A percentile compares a stretch with the other conserved stretches of the same genome.
Conservation (phyloP, 2,113 vertebrate genomes). For the Ornithorhynchus anatinus region DNA sequence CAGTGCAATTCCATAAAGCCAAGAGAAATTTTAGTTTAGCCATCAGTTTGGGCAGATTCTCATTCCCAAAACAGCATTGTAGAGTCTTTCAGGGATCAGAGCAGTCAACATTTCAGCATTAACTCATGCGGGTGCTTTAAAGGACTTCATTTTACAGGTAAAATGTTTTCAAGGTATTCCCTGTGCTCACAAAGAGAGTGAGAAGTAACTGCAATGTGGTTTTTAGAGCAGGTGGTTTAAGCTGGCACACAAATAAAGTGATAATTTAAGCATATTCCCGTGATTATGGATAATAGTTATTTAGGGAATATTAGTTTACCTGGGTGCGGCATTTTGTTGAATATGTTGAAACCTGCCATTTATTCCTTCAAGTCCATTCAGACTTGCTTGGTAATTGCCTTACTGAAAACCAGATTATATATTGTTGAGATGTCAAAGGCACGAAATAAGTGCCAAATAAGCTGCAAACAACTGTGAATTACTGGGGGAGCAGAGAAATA, state of each 20-base stretch:
- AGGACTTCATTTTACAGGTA: background rate
- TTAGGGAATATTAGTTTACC: slow-evolving; percentile 62
- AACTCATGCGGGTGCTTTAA: background rate
- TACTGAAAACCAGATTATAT: slow-evolving; percentile 71
- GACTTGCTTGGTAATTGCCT: slow-evolving; percentile 65
- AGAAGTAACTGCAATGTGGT: slow-evolving; percentile 34
- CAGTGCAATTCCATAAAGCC: background rate
- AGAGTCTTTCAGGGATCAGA: too few species aligned
- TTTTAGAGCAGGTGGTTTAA: slow-evolving; percentile 65
- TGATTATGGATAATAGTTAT: slow-evolving; percentile 68
- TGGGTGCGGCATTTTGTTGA: slow-evolving; percentile 69
- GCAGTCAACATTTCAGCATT: too few species aligned
- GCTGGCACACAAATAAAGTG: slow-evolving; percentile 60
- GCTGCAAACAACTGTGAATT: slow-evolving; percentile 45
- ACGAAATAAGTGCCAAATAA: slow-evolving; percentile 50
- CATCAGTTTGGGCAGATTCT: too few species aligned
- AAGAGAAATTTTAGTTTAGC: background rate
- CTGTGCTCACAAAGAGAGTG: background rate
- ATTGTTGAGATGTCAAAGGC: slow-evolving; percentile 70
- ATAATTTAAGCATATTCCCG: slow-evolving; percentile 61
- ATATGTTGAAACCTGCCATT: slow-evolving; percentile 59
- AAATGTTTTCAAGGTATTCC: background rate
- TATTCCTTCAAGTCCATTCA: slow-evolving; percentile 40
- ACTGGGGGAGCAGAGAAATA: slow-evolving; percentile 25
- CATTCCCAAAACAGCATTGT: too few species aligned